These are phyloP conservation scores for Polymixis flavicincta DNA, from an alignment of 2,888 invertebrate genomes.

Conservation along the genomic window DNA sequence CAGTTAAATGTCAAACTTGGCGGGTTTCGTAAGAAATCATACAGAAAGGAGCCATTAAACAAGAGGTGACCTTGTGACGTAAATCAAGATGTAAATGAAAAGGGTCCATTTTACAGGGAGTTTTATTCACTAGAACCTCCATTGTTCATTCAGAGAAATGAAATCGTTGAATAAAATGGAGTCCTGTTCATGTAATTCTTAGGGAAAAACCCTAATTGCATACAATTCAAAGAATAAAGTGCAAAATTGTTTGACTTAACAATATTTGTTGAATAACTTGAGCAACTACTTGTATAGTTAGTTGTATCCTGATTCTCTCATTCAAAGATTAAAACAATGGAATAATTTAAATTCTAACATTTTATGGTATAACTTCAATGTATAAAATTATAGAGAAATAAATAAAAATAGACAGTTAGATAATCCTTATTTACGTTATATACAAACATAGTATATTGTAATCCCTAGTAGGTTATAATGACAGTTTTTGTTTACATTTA, in stretches of 20 bases:
- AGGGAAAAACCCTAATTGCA: constrained; percentile 28
- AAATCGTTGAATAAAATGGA: constrained; percentile 24
- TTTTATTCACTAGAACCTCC: constrained; percentile 31
- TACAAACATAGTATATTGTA: constrained; percentile 2
- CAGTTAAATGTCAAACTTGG: constrained; percentile 12
- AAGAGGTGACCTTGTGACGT: constrained; percentile 50
- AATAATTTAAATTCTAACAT: neutral
- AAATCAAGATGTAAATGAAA: constrained; percentile 42
- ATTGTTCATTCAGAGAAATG: constrained; percentile 36
- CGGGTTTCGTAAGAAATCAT: constrained; percentile 16
- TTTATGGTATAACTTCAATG: neutral
- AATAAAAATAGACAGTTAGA: constrained; percentile 5
- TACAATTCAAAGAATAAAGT: neutral
- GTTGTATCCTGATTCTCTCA: constrained; percentile 3
- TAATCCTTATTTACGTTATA: constrained; percentile 25
- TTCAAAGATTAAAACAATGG: neutral
- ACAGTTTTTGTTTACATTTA: constrained; percentile 34
- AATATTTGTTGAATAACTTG: constrained; percentile 19
- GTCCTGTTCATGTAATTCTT: constrained; percentile 14
- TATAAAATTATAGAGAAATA: neutral
- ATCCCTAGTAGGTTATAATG: constrained; percentile 9
- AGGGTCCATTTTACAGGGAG: constrained; percentile 16
- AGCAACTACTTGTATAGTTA: constrained; percentile 1
- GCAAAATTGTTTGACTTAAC: constrained; percentile 6
- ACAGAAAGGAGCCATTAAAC: constrained; percentile 41